Evolutionary conservation across 35 echinoderm and acorn worm genomes (phyloP).

Genomic region (Lytechinus variegatus): DNA sequence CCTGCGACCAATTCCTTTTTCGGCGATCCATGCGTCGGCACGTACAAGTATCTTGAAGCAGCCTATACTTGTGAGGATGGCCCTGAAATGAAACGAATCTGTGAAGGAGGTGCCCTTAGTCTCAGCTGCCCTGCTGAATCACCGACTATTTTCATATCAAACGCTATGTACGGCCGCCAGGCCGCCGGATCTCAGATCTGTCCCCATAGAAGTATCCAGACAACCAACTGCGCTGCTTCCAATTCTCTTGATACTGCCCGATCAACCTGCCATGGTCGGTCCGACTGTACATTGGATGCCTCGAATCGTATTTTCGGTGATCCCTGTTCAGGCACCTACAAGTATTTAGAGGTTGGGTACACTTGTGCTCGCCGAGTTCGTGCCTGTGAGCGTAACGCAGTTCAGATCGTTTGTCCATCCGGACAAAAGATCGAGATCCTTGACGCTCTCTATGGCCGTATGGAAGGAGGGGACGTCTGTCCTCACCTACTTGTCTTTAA

Average conservation of each 20-base stretch:
- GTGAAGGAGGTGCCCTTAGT: neutral
- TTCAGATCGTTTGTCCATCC: neutral
- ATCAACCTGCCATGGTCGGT: conserved; percentile 45
- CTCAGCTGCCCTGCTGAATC: neutral
- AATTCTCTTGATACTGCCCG: conserved; percentile 2
- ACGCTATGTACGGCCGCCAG: conserved; percentile 44
- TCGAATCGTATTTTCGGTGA: conserved; percentile 66
- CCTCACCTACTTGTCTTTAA: neutral
- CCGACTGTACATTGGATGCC: conserved; percentile 51
- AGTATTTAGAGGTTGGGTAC: conserved; percentile 70
- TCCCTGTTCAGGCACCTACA: conserved; percentile 70
- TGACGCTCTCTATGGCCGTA: conserved; percentile 41
- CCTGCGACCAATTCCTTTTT: conserved; percentile 27
- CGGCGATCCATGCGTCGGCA: conserved; percentile 55
- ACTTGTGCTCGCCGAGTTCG: neutral
- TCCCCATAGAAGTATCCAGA: neutral
- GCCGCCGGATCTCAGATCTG: neutral
- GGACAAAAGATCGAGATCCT: conserved; percentile 16
- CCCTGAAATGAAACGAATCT: neutral
- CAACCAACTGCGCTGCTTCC: conserved; percentile 37
- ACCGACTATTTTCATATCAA: neutral
- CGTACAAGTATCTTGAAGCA: conserved; percentile 59
- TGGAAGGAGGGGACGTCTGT: neutral
- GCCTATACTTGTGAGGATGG: conserved; percentile 7
- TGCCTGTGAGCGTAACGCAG: conserved; percentile 1